These are phyloP conservation scores for Athrips mouffetella DNA, from an alignment of 2,888 invertebrate species.

Conservation along the genomic window DNA sequence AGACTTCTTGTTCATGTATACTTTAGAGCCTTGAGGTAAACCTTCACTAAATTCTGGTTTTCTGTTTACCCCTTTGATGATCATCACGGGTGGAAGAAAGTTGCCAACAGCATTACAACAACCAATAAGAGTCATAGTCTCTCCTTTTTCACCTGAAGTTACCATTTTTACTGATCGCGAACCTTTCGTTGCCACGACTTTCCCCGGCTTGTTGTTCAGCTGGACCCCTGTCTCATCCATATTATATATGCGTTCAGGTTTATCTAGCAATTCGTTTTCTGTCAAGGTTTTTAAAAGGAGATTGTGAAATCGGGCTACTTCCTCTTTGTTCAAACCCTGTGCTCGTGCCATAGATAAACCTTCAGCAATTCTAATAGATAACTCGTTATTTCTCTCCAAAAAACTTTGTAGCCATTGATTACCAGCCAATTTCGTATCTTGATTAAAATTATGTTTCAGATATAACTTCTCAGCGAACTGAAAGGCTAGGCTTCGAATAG, in stretches of 20 bases:
- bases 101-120: too few species aligned
- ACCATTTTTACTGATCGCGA: constrained; percentile 20
- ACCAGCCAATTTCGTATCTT: constrained; percentile 30
- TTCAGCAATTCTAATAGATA: constrained; percentile 30
- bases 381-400: constrained; percentile 12
- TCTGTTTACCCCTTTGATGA: too few species aligned
- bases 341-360: constrained; percentile 29
- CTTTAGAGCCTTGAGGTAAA: too few species aligned
- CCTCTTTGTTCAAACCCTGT: constrained; percentile 28
- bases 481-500: constrained; percentile 30
- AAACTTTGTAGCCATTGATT: constrained; percentile 26
- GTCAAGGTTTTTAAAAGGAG: constrained; percentile 21
- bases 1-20: too few species aligned
- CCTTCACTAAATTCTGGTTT: too few species aligned
- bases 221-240: constrained; percentile 12
- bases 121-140: constrained; percentile 9
- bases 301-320: constrained; percentile 28
- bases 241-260: constrained; percentile 13
- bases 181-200: constrained; percentile 29
- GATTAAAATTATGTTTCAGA: constrained; percentile 31
- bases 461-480: constrained; percentile 31
- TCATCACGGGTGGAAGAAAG: too few species aligned
- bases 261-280: constrained; percentile 29
- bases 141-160: constrained; percentile 16
- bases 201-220: constrained; percentile 24